These are phyloP conservation scores for Cryptoleucopteryx plumbea DNA, from an alignment of 2,113 vertebrate genomes.

Conservation along the genomic window DNA sequence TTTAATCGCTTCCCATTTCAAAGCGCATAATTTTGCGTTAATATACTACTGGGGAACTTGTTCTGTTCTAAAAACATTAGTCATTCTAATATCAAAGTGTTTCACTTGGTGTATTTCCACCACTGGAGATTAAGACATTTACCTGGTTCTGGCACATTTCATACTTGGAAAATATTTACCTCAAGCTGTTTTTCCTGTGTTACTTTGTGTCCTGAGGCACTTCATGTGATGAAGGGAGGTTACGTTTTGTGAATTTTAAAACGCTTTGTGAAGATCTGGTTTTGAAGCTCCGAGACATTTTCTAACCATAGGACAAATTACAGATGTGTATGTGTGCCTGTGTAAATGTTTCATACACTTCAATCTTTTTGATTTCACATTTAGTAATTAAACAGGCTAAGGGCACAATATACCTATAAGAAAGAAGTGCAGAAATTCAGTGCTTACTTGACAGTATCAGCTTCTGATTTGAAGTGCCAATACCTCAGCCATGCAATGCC, in stretches of 20 bases:
- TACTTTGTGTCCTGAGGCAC: background rate
- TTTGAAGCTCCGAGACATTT: background rate
- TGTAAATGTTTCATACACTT: background rate
- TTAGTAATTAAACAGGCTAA: background rate
- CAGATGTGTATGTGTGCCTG: fast-evolving
- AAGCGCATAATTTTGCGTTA: background rate
- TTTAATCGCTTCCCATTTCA: slow-evolving; percentile 27
- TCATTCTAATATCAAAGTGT: background rate
- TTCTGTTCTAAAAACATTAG: background rate
- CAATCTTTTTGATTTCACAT: background rate
- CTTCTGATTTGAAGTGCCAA: background rate
- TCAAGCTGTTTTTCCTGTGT: background rate
- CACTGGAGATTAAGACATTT: background rate
- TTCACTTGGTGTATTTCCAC: background rate
- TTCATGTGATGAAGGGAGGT: background rate
- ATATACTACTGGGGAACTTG: background rate
- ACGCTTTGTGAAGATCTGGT: background rate
- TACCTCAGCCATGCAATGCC: background rate
- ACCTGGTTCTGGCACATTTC: background rate
- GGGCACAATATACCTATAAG: background rate
- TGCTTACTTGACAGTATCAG: background rate
- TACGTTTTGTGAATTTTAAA: background rate
- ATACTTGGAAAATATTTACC: background rate
- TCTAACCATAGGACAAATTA: background rate
- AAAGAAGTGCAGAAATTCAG: background rate